Conservation (phyloP, 1,140 invertebrate species). For the Diachasma alloeum region DNA sequence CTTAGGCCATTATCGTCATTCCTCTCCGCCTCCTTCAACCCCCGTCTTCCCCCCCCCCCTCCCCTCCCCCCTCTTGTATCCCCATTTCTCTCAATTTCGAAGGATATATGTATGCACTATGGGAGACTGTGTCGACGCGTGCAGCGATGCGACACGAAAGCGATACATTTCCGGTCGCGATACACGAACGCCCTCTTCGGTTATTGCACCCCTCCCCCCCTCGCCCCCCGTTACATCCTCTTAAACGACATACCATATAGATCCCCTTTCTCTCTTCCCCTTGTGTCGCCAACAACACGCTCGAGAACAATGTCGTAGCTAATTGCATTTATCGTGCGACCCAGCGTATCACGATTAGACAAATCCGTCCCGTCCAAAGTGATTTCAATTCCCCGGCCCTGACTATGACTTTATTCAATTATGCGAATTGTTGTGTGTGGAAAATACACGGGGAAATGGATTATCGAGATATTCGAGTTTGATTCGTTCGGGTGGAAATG, state of each 20-base stretch:
- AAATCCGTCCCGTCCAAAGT: slow-evolving; percentile 22
- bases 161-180: slow-evolving; percentile 27
- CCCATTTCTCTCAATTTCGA: not conserved
- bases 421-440: not conserved
- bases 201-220: not conserved
- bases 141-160: not conserved
- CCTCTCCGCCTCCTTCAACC: slow-evolving; percentile 3
- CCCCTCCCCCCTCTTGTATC: not conserved
- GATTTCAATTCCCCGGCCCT: not conserved
- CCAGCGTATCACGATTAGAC: slow-evolving; percentile 29
- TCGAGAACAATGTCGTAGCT: slow-evolving; percentile 28
- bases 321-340: slow-evolving; percentile 30
- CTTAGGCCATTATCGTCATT: slow-evolving; percentile 28
- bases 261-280: not conserved
- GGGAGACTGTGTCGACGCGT: not conserved
- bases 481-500: not conserved
- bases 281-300: slow-evolving; percentile 20
- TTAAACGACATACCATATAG: not conserved
- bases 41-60: not conserved
- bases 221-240: not conserved
- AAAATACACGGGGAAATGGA: not conserved
- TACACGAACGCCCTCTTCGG: not conserved
- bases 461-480: not conserved
- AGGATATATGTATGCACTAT: not conserved
- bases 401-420: not conserved